Percentiles rank a stretch among this genome's conserved stretches.
Evolutionary conservation across 1,140 invertebrate species (phyloP).

Genomic region (Patella vulgata): DNA sequence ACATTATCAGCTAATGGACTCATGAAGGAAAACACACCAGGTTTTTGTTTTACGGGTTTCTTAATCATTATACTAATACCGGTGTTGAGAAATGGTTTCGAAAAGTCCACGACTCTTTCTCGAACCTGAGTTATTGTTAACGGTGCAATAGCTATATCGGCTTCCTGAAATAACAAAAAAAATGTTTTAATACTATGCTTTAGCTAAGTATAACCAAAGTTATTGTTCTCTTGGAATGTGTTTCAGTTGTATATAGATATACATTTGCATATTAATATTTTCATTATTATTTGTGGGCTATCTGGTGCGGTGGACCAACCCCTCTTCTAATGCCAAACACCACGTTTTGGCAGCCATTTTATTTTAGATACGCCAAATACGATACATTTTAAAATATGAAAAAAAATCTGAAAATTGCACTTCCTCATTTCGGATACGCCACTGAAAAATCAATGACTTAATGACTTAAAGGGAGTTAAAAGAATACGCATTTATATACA

Average conservation of each 20-base stretch:
- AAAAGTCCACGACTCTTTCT: slow-evolving; percentile 63
- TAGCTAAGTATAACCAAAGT: background rate
- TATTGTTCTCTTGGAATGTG: background rate
- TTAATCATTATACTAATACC: slow-evolving; percentile 66
- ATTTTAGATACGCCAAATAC: too few species aligned
- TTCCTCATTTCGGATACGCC: too few species aligned
- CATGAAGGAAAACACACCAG: slow-evolving; percentile 95
- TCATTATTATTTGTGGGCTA: too few species aligned
- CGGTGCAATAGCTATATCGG: slow-evolving; percentile 60
- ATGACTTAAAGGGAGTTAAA: too few species aligned
- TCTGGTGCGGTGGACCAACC: too few species aligned
- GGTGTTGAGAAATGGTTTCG: slow-evolving; percentile 64
- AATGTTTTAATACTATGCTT: too few species aligned
- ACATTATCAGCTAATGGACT: slow-evolving; percentile 86
- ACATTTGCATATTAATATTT: background rate
- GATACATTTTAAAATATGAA: too few species aligned
- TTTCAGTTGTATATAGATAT: background rate
- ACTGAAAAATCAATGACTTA: too few species aligned
- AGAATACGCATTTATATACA: too few species aligned
- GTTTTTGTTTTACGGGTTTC: slow-evolving; percentile 63
- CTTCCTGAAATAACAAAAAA: slow-evolving; percentile 49
- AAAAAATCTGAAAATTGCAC: too few species aligned
- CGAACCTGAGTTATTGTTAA: slow-evolving; percentile 60
- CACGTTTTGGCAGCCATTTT: too few species aligned
- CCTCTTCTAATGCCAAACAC: too few species aligned